Evolutionary conservation across 1,140 invertebrate species (phyloP), one percentile per base, ranked within the genome.

Genomic region (Chrysomallon squamiferum): DNA sequence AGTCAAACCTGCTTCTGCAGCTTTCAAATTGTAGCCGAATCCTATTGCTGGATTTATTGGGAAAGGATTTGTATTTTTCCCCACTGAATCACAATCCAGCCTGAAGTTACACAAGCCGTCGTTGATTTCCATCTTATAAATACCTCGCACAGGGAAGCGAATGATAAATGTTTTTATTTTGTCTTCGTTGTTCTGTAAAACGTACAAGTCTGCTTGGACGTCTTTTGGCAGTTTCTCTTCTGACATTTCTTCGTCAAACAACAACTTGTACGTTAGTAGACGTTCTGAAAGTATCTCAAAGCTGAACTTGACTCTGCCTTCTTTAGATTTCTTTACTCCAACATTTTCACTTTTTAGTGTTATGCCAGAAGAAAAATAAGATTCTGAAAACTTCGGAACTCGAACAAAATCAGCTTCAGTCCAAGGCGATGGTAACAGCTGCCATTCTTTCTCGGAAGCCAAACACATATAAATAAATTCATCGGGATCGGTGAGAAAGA

Each of bases 401-500:
- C 62, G 33, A 25, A 64, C 29, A 33, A 69, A 76, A 35, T 67
- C 66, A 9, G 71, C 33, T 15, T 73, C 60, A 13, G 68, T 57
- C 72, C 74, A 71, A 6, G 71, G 72, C 15, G 25, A 47, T 7
- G 38, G 56, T 11, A 78, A 33, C 32, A 81, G 74, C 59, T 81
- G 79, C 79, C 79, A 81, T 27, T 52, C 49, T 35, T 65, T 62
- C 1, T 72, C 57, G 27, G 74, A 22, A 0, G 79, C 69, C 45
- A 62, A 69, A 65, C 73, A 76, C 22, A 67, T 35, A 52, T 64
- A 75, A 11, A 76, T 72, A 38, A 81, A 71, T 15, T 74, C 65
- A 22, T 73, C 67, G 18, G 79, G 72, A 41, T 79, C 71, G 1
- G 77, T 77, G n/a, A 81, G 35, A 54, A 76, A 81, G 62, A 62